phyloP scores from a whole-genome alignment of 2,797 vertebrate species.

The Spinus olivaceus region DNA sequence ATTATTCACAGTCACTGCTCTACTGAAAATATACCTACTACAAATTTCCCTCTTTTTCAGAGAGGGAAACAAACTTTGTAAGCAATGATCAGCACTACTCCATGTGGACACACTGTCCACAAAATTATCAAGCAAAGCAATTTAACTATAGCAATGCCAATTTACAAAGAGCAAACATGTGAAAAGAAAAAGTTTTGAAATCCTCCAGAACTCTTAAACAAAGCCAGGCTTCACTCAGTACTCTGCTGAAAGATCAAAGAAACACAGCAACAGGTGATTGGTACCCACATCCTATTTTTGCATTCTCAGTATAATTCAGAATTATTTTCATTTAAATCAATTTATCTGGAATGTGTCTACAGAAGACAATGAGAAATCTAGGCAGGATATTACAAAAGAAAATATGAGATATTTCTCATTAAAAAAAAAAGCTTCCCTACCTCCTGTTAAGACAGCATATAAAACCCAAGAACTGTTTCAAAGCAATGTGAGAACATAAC shows the following conservation, averaged over 20 bases:
- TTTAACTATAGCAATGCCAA: not conserved
- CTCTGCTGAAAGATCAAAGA: not conserved
- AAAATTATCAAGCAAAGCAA: not conserved
- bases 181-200: not conserved
- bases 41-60: not conserved
- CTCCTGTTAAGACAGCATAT: not conserved
- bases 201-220: not conserved
- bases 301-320: not conserved
- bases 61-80: not conserved
- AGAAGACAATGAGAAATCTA: not conserved
- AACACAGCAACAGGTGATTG: not conserved
- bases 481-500: not conserved
- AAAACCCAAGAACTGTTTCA: not conserved
- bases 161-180: not conserved
- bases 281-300: not conserved
- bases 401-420: not conserved
- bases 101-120: not conserved
- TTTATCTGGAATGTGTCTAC: not conserved
- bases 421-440: not conserved
- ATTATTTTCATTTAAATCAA: not conserved
- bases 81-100: not conserved
- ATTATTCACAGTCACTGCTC: not conserved
- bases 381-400: not conserved
- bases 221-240: not conserved
- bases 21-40: not conserved